phyloP scores from a whole-genome alignment of 2,113 vertebrate species.

The Papio anubis region DNA sequence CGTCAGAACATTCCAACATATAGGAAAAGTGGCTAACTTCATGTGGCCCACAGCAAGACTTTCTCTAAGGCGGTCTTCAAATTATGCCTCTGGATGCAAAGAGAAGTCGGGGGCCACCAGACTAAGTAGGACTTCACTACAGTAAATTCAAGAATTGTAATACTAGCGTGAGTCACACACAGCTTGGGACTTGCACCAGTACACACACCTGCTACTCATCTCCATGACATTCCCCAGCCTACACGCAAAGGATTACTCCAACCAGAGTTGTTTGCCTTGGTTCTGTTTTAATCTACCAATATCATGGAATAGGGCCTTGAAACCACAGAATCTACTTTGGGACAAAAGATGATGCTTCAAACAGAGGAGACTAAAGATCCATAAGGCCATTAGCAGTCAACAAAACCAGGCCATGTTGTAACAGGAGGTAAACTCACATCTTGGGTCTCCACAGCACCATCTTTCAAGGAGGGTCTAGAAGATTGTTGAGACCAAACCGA shows the following conservation, averaged over 20 bases:
- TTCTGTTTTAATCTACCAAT: background rate
- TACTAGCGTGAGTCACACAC: background rate
- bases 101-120: background rate
- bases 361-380: background rate
- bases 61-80: background rate
- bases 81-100: background rate
- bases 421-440: constrained; percentile 80
- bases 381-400: fast-evolving
- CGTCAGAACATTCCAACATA: background rate
- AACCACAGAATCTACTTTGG: background rate
- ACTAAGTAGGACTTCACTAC: background rate
- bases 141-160: background rate
- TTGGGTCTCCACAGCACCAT: constrained; percentile 84
- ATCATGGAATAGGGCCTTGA: background rate
- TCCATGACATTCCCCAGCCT: background rate
- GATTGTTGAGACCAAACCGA: constrained; percentile 90
- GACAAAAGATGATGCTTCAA: background rate
- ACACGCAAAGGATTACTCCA: background rate
- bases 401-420: fast-evolving
- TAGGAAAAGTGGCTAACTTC: background rate
- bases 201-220: fast-evolving
- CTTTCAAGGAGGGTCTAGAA: constrained; percentile 88
- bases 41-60: background rate
- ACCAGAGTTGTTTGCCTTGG: background rate
- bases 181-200: fast-evolving